phyloP scores from a whole-genome alignment of 2,113 vertebrate species.

The Chelonoidis abingdonii region DNA sequence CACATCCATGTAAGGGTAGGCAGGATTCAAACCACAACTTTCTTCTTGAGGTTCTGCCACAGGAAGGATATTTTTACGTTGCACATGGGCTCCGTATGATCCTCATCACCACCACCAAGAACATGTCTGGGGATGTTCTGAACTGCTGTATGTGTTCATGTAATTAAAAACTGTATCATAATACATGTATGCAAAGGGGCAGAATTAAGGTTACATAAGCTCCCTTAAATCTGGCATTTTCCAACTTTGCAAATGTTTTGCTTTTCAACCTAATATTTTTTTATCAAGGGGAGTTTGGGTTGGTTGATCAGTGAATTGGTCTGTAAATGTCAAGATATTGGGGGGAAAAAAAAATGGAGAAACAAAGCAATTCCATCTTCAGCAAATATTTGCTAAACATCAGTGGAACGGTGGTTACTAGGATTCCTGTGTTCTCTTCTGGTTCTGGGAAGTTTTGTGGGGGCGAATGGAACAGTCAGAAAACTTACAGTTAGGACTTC shows the following conservation, averaged over 20 bases:
- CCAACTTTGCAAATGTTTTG: not conserved
- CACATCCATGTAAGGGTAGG: not conserved
- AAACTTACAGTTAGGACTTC: not conserved
- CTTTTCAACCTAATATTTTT: not conserved
- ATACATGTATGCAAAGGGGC: not conserved
- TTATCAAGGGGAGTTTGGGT: not conserved
- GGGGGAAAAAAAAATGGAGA: not conserved
- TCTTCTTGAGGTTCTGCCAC: not conserved
- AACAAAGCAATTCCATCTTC: not conserved
- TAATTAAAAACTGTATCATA: not conserved
- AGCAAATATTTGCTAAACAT: not conserved
- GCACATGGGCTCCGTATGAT: fast-evolving
- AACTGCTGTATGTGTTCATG: not conserved
- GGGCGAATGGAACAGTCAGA: not conserved
- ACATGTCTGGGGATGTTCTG: not conserved
- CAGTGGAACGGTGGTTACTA: not conserved
- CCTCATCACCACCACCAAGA: not conserved
- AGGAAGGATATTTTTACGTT: not conserved
- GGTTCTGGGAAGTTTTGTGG: not conserved
- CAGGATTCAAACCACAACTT: not conserved
- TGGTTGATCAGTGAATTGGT: not conserved
- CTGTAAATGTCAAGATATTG: not conserved
- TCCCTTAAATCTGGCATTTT: not conserved
- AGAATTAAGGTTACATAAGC: fast-evolving
- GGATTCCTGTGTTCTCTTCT: not conserved